A percentile compares a stretch with the other conserved stretches of the same genome.
Evolutionary conservation across 1,140 invertebrate species (phyloP).

Genomic region (Lamellibrachia luymesi): DNA sequence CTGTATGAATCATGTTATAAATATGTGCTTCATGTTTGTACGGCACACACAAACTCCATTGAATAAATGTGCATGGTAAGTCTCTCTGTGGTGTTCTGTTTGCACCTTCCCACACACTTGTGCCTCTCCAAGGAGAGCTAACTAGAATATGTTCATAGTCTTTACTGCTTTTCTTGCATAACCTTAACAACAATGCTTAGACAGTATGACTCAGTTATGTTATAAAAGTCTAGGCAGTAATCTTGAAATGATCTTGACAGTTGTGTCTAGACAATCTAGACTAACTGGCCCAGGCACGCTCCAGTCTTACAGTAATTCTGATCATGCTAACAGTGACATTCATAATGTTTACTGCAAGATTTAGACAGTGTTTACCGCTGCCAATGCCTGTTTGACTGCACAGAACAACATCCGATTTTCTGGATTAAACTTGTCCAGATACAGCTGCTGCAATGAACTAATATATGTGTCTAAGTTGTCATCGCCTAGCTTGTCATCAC

Average conservation of each 20-base stretch:
- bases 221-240: background rate
- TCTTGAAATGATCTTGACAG: background rate
- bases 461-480: conserved; percentile 12
- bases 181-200: background rate
- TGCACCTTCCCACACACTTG: background rate
- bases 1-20: too few relatives aligned
- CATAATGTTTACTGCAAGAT: background rate
- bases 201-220: background rate
- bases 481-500: background rate
- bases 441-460: background rate
- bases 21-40: background rate
- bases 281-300: too few relatives aligned
- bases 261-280: background rate
- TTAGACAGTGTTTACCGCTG: background rate
- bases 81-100: background rate
- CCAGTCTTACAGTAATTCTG: too few relatives aligned
- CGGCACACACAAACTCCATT: background rate
- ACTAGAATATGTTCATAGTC: background rate
- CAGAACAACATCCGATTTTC: conserved; percentile 1
- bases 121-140: background rate
- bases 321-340: background rate
- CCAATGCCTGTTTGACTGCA: conserved; percentile 3
- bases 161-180: background rate
- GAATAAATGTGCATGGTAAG: background rate
- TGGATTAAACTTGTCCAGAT: background rate